These are phyloP conservation scores for Caenorhabditis remanei DNA, from an alignment of 1,140 invertebrate species.

Conservation along the genomic window DNA sequence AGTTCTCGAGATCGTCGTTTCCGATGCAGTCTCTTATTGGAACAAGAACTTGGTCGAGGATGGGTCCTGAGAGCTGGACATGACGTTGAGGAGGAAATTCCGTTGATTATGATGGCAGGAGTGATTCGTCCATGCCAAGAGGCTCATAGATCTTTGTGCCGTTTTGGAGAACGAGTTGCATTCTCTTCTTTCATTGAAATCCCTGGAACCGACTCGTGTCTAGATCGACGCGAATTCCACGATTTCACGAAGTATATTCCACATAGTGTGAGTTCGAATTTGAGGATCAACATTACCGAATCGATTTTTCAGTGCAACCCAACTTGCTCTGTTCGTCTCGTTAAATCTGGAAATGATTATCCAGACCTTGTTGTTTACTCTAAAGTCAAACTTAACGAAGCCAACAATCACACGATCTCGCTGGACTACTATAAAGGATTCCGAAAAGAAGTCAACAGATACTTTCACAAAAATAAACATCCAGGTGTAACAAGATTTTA, in stretches of 20 bases:
- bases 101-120: background rate
- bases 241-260: conserved; percentile 40
- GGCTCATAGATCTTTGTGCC: background rate
- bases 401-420: no score
- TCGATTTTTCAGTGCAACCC: background rate
- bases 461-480: no score
- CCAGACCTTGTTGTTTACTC: no score
- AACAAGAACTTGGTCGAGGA: background rate
- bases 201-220: background rate
- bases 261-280: conserved; percentile 1
- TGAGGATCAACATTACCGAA: no score
- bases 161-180: background rate
- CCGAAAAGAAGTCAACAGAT: no score
- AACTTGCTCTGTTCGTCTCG: background rate
- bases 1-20: background rate
- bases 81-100: background rate
- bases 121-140: background rate
- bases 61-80: background rate
- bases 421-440: no score
- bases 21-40: background rate
- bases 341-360: background rate
- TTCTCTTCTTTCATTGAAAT: conserved; percentile 29
- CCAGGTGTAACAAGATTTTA: no score
- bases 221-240: background rate
- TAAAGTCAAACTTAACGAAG: no score